Percentiles rank a stretch among this genome's conserved stretches.
Conservation (phyloP, 2,113 vertebrate genomes). For the Melanerpes formicivorus region DNA sequence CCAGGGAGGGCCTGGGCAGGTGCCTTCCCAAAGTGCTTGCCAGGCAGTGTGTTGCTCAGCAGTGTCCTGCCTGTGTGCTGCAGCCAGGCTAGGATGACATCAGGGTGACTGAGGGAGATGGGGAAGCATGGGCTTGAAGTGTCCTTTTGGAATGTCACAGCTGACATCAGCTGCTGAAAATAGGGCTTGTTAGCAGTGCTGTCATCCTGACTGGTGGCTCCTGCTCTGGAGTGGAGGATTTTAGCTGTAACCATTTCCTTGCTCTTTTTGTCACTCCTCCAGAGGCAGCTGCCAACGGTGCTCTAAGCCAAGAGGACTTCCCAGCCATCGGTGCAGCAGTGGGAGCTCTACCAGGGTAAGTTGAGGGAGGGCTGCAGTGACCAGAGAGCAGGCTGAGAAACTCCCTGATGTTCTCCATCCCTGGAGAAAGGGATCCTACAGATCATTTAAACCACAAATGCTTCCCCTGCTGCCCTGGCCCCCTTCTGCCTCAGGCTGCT, state of each 20-base stretch:
- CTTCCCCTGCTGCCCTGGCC: background rate
- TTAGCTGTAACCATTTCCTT: constrained; percentile 16
- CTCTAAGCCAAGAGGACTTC: constrained; percentile 80
- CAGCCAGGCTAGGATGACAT: rapidly evolving
- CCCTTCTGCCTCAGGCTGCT: background rate
- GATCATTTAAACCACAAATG: background rate
- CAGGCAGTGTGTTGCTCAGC: background rate
- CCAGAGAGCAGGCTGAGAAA: background rate
- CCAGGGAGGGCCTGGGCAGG: background rate
- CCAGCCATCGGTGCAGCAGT: constrained; percentile 73
- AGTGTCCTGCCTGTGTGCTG: background rate
- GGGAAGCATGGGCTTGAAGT: background rate
- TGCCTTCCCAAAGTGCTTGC: background rate
- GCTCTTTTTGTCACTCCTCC: constrained; percentile 25
- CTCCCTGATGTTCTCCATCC: background rate
- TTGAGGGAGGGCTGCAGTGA: background rate
- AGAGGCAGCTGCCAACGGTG: constrained; percentile 75
- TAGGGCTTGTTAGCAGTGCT: background rate
- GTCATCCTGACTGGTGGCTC: background rate
- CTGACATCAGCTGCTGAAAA: constrained; percentile 6
- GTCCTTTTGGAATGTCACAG: background rate
- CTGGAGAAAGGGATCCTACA: background rate
- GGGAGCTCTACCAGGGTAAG: constrained; percentile 71
- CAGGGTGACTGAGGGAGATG: background rate
- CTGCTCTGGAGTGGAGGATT: background rate